phyloP scores from a whole-genome alignment of 1,140 invertebrate genomes.

The Himalopsyche phryganea region DNA sequence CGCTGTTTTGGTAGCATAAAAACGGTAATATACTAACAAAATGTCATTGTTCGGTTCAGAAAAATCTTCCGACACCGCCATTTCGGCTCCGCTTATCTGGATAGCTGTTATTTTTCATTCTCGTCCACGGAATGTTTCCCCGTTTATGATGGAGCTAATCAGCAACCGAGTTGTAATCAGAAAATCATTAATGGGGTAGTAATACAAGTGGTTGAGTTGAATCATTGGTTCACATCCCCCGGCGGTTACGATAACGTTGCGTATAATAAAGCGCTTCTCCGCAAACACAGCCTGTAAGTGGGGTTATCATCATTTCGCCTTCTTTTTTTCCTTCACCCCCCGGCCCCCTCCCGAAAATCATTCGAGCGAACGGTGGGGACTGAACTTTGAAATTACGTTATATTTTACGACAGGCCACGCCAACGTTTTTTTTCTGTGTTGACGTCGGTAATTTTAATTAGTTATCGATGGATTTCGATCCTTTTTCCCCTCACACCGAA shows the following conservation, averaged over 20 bases:
- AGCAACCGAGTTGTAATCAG: neutral
- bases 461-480: too few relatives aligned
- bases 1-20: too few relatives aligned
- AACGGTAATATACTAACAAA: too few relatives aligned
- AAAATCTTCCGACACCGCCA: too few relatives aligned
- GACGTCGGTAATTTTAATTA: too few relatives aligned
- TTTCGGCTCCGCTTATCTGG: too few relatives aligned
- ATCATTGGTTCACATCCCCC: neutral
- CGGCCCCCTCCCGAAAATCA: slow-evolving; percentile 8
- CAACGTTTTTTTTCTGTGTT: too few relatives aligned
- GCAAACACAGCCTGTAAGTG: slow-evolving; percentile 18
- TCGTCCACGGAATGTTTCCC: too few relatives aligned
- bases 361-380: slow-evolving; percentile 8
- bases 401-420: neutral
- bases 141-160: too few relatives aligned
- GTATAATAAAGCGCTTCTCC: slow-evolving; percentile 23
- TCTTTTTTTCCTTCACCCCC: neutral
- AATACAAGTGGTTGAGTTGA: neutral
- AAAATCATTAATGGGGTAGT: slow-evolving; percentile 12
- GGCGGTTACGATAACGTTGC: slow-evolving; percentile 14
- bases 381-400: neutral
- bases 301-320: slow-evolving; percentile 25
- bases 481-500: too few relatives aligned
- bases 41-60: too few relatives aligned
- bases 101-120: too few relatives aligned